Evolutionary conservation across 2,113 vertebrate species (phyloP), one percentile per base, ranked within the genome.

Genomic region (Siphamia tubifer): DNA sequence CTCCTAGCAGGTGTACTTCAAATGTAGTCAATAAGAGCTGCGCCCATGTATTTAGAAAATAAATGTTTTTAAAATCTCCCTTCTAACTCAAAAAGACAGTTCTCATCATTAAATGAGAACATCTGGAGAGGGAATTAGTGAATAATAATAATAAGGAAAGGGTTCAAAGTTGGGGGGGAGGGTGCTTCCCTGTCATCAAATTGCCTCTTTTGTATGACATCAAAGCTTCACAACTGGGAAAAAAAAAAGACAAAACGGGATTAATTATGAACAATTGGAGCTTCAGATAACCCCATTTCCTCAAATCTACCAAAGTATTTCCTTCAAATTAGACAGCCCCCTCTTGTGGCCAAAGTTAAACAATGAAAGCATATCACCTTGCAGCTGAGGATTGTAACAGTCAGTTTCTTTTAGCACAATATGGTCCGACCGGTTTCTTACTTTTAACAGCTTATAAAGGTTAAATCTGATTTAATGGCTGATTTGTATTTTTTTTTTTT

Each of bases 311-410:
- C 51, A 56, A 68, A 73, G 49, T 7, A 42, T 35, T 27, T 60
- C 51, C 40, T 35, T 31, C 36, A 2, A 19, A 32, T 45, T 31
- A 20, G n/a, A 15, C 43, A 54, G 63, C 64, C 28, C 82, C 80
- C 77, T 71, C 89, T 84, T 60, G 68, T 83, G 84, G 84, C 45
- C 34, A 73, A 69, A 74, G 34, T 38, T 19, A 19, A 30, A 52
- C 31, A 28, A 25, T 5, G 74, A 36, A 66, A 68, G 55, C 47
- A 62, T 68, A 73, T 65, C 27, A 52, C 36, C 42, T n/a, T 23
- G 30, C 43, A 58, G 68, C 52, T 54, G 53, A 77, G 38, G 57
- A 80, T 61, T 53, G 25, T 54, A 49, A 38, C 39, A 51, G 61
- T 65, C 28, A 11, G 35, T 61, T 51, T 63, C 45, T 17, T 47